A percentile compares a stretch with the other conserved stretches of the same genome.
These are phyloP conservation scores for Gambelia wislizenii DNA, from an alignment of 2,797 vertebrate genomes.

Conservation along the genomic window DNA sequence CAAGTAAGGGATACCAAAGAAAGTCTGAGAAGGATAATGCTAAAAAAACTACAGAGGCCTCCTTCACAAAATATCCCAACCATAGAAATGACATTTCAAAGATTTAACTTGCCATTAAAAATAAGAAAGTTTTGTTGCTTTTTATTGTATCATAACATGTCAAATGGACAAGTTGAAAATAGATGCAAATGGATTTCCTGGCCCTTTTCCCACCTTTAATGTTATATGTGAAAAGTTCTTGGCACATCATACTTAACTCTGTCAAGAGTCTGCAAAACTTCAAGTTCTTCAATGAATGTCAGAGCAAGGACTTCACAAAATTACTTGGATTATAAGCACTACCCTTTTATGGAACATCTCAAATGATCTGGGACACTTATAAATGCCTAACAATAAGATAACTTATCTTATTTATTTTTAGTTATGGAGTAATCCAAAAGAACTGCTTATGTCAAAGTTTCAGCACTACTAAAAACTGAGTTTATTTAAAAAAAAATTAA, in stretches of 20 bases:
- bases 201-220: not conserved
- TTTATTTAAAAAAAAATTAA: not conserved
- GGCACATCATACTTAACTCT: conserved; percentile 10
- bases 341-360: not conserved
- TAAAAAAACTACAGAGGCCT: not conserved
- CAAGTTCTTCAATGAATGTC: conserved; percentile 3
- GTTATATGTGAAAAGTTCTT: conserved; percentile 3
- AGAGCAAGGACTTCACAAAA: not conserved
- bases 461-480: not conserved
- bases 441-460: not conserved
- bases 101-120: conserved; percentile 12
- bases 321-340: not conserved
- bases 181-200: conserved; percentile 37
- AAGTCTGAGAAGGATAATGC: not conserved
- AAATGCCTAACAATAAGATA: not conserved
- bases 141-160: conserved; percentile 10
- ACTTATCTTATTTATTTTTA: not conserved
- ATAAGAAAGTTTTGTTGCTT: not conserved
- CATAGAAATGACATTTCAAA: not conserved
- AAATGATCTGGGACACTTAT: not conserved
- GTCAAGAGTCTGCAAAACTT: conserved; percentile 10
- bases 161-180: conserved; percentile 20
- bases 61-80: not conserved
- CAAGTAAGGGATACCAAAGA: not conserved
- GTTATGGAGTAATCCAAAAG: not conserved